Evolutionary conservation across 92 coral and sea anemone genomes (phyloP), one percentile per base, ranked within the genome.

Genomic region (Pocillopora grandis): DNA sequence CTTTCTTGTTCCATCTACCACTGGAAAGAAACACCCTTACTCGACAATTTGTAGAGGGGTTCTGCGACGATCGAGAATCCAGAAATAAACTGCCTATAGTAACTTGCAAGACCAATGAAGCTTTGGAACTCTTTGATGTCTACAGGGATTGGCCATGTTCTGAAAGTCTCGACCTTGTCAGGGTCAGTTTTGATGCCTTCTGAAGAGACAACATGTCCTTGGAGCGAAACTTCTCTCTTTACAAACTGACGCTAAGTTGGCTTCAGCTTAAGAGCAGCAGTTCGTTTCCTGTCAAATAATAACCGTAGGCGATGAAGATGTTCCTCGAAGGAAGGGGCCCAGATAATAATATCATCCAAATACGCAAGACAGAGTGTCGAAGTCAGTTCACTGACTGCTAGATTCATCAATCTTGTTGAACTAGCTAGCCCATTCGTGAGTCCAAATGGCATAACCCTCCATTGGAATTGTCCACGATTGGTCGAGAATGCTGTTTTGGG

Each of bases 241-340:
- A 80, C 77, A 59, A 89, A 86, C 58, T 73, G 33, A 65, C 92
- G 83, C 76, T 83, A 78, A 9, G 84, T 49, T 0, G 85, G 82
- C 48, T 87, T 90, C 82, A 90, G 71, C 66, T 88, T 88, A 49
- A 90, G 61, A 15, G 80, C 81, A 64, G 80, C 88, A 59, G 66
- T 37, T 63, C 83, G 72, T 12, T 88, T 75, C 58, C 91, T 75
- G 57, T 85, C 60, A 61, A 90, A 90, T 20, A 84, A 89, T 1
- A 82, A 76, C 11, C 77, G 89, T 12, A 91, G 74, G 12, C 81
- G 80, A 9, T 31, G 68, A 58, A 84, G 36, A 64, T 80, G 92
- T 55, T 91, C 92, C 21, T 90, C 91, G 61, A 89, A 86, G 12
- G 84, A 86, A 35, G 27, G 27, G 27, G 27, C 27, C 27, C 27